These are phyloP conservation scores for Coturnix japonica DNA, from an alignment of 2,113 vertebrate genomes.

Conservation along the genomic window DNA sequence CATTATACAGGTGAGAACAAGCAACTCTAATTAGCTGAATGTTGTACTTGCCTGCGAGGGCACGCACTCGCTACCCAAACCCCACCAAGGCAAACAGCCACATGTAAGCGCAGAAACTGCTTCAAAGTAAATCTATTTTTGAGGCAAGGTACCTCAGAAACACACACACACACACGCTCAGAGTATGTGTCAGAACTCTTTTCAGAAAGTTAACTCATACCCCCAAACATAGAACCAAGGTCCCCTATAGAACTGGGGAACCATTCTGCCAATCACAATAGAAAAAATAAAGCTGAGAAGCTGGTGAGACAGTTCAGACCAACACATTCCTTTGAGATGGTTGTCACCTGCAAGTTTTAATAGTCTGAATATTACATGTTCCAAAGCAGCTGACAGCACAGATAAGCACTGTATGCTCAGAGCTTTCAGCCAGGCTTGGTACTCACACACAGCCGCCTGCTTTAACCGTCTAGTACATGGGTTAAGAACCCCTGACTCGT, in stretches of 20 bases:
- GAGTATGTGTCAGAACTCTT: background rate
- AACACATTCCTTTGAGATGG: background rate
- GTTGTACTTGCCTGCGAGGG: background rate
- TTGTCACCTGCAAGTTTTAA: background rate
- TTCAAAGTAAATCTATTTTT: background rate
- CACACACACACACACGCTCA: background rate
- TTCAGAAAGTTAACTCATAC: background rate
- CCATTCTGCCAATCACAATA: background rate
- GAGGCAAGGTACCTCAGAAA: background rate
- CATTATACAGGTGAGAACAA: background rate
- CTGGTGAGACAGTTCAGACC: background rate
- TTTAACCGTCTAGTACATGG: background rate
- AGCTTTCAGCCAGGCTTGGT: background rate
- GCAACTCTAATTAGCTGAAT: background rate
- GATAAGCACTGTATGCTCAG: background rate
- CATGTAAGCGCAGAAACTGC: background rate
- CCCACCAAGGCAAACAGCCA: background rate
- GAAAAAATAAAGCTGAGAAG: background rate
- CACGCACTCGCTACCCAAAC: background rate
- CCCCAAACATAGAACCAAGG: background rate
- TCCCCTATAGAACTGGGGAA: background rate
- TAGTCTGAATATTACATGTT: background rate
- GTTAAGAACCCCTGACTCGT: background rate
- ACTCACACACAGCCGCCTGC: background rate
- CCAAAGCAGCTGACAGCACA: background rate